Conservation (phyloP, 1,140 invertebrate genomes). For the Drosophila lini region DNA sequence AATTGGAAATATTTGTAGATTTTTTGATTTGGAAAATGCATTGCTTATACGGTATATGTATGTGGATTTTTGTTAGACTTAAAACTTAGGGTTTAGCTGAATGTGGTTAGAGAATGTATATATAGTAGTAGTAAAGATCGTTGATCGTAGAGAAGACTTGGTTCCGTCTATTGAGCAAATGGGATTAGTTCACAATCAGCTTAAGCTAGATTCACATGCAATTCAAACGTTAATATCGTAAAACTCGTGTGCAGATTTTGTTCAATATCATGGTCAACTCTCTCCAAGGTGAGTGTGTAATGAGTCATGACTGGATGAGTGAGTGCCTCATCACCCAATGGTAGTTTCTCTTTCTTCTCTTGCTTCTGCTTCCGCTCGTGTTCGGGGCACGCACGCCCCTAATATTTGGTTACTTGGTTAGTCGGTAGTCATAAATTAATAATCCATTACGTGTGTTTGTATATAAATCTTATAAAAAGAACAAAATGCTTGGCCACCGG, state of each 20-base stretch:
- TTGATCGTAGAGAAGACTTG: constrained; percentile 36
- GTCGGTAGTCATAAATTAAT: constrained; percentile 49
- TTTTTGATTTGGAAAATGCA: constrained; percentile 57
- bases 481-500: constrained; percentile 44
- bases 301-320: constrained; percentile 38
- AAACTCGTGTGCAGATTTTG: constrained; percentile 37
- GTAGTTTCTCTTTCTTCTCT: constrained; percentile 21
- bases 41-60: constrained; percentile 47
- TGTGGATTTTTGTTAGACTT: constrained; percentile 29
- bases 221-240: constrained; percentile 72
- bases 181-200: constrained; percentile 51
- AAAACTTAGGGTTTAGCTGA: constrained; percentile 25
- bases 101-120: constrained; percentile 33
- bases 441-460: constrained; percentile 20
- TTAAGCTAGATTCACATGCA: constrained; percentile 67
- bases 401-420: constrained; percentile 68
- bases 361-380: constrained; percentile 1
- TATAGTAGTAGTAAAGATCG: constrained; percentile 14
- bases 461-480: constrained; percentile 53
- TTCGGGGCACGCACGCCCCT: constrained; percentile 11
- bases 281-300: constrained; percentile 19
- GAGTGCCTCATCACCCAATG: constrained; percentile 35
- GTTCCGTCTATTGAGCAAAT: constrained; percentile 50
- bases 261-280: constrained; percentile 54
- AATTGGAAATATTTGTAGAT: constrained; percentile 51